Percentiles rank a stretch among this genome's conserved stretches.
Conservation (phyloP, 30 jellyfish, hydroid and myxozoan genomes). For the Sanderia malayensis region DNA sequence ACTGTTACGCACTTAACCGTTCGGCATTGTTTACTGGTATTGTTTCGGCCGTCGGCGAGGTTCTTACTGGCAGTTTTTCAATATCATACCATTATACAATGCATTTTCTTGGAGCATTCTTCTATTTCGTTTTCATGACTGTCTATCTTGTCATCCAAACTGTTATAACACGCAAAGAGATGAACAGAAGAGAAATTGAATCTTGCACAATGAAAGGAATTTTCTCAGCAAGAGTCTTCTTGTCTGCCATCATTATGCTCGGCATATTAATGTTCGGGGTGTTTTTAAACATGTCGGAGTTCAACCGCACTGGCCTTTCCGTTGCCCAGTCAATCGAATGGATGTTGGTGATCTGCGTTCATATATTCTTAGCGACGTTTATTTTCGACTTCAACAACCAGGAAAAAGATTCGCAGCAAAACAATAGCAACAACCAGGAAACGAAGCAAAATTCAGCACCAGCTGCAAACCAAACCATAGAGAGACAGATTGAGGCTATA, state of each 20-base stretch:
- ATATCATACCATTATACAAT: slow-evolving; percentile 55
- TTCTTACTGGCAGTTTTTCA: slow-evolving; percentile 56
- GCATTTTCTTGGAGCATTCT: slow-evolving; percentile 67
- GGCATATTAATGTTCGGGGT: slow-evolving; percentile 33
- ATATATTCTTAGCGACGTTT: slow-evolving; percentile 34
- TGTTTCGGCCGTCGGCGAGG: slow-evolving; percentile 43
- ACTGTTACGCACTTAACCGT: too few species aligned
- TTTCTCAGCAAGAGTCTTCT: slow-evolving; percentile 1
- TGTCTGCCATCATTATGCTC: slow-evolving; percentile 6
- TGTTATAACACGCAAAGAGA: slow-evolving; percentile 15
- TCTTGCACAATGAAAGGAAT: not conserved
- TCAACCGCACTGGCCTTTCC: slow-evolving; percentile 32
- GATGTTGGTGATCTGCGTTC: slow-evolving; percentile 21
- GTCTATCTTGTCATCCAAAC: slow-evolving; percentile 49
- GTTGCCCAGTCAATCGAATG: slow-evolving; percentile 61
- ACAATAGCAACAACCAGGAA: too few species aligned
- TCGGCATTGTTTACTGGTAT: too few species aligned
- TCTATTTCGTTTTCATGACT: slow-evolving; percentile 34
- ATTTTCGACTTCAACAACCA: slow-evolving; percentile 41
- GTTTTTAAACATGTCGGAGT: slow-evolving; percentile 29
- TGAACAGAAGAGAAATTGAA: not conserved
- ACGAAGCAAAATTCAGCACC: too few species aligned
- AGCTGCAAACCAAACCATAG: too few species aligned
- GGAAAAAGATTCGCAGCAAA: too few species aligned
- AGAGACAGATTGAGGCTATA: too few species aligned